These are phyloP conservation scores for Chaetodon trifascialis DNA, from an alignment of 2,113 vertebrate species.

Conservation along the genomic window DNA sequence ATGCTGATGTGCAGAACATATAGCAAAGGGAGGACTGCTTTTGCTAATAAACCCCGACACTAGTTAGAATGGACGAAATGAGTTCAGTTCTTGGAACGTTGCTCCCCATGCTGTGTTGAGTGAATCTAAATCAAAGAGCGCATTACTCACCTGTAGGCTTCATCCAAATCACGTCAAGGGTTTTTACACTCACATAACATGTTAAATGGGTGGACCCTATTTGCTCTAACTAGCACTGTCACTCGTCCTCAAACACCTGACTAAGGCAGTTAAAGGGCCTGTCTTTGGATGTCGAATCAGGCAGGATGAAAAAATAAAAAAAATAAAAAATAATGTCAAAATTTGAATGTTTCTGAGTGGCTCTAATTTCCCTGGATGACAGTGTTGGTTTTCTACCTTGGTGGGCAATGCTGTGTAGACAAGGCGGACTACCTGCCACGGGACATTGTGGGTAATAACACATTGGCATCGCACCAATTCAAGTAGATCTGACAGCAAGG, in stretches of 20 bases:
- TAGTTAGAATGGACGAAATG: neutral
- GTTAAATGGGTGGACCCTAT: constrained; percentile 29
- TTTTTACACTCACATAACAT: constrained; percentile 31
- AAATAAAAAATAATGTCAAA: constrained; percentile 30
- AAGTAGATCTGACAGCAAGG: constrained; percentile 80
- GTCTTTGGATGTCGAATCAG: constrained; percentile 55
- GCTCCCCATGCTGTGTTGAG: constrained; percentile 6
- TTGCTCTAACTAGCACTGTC: constrained; percentile 38
- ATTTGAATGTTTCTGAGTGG: constrained; percentile 57
- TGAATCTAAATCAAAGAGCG: constrained; percentile 42
- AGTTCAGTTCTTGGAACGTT: constrained; percentile 30
- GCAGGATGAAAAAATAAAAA: constrained; percentile 37
- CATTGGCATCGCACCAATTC: constrained; percentile 64
- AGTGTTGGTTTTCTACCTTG: constrained; percentile 73
- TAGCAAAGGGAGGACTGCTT: constrained; percentile 27
- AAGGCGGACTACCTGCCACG: constrained; percentile 69
- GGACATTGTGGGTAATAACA: constrained; percentile 67
- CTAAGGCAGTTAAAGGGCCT: constrained; percentile 52
- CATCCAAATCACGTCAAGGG: constrained; percentile 31
- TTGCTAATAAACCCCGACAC: constrained; percentile 56
- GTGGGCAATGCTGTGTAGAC: constrained; percentile 69
- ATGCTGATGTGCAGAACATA: constrained; percentile 46
- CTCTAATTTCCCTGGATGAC: constrained; percentile 73
- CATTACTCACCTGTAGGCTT: constrained; percentile 37
- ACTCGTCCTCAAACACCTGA: constrained; percentile 57